These are phyloP conservation scores for Anhinga rufa DNA, from an alignment of 2,113 vertebrate genomes.

Conservation along the genomic window DNA sequence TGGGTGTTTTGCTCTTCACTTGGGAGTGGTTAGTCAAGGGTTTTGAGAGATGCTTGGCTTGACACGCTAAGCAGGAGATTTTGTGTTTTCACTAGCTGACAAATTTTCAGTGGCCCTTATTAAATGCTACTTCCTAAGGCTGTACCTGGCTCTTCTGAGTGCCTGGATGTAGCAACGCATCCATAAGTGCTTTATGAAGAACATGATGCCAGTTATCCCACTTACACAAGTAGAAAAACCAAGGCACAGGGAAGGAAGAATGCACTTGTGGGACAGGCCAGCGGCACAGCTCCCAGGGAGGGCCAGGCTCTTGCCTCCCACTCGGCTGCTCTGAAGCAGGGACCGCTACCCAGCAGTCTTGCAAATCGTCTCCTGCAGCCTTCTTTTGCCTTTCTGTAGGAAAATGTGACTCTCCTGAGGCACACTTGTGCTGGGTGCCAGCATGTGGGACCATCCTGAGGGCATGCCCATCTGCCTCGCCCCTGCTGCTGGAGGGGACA, in stretches of 20 bases:
- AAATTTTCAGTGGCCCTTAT: not conserved
- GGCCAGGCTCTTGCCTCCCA: not conserved
- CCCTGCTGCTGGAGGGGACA: not conserved
- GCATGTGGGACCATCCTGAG: not conserved
- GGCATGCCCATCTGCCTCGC: not conserved
- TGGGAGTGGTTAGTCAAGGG: not conserved
- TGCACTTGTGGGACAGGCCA: not conserved
- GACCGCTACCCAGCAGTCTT: not conserved
- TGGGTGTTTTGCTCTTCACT: not conserved
- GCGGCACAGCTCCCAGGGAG: not conserved
- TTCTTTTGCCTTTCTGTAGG: not conserved
- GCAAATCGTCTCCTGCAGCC: not conserved
- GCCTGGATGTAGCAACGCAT: not conserved
- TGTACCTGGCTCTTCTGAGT: not conserved
- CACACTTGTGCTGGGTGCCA: fast-evolving
- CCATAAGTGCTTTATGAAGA: not conserved
- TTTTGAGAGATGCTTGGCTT: not conserved
- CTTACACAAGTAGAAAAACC: not conserved
- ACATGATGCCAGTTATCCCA: not conserved
- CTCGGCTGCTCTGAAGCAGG: not conserved
- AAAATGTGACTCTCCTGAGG: fast-evolving
- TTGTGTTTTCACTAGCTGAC: not conserved
- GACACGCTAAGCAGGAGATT: not conserved
- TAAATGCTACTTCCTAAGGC: not conserved
- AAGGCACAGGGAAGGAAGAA: not conserved